A percentile compares a stretch with the other conserved stretches of the same genome.
Evolutionary conservation across 2,113 vertebrate species (phyloP).

Genomic region (Equus przewalskii): DNA sequence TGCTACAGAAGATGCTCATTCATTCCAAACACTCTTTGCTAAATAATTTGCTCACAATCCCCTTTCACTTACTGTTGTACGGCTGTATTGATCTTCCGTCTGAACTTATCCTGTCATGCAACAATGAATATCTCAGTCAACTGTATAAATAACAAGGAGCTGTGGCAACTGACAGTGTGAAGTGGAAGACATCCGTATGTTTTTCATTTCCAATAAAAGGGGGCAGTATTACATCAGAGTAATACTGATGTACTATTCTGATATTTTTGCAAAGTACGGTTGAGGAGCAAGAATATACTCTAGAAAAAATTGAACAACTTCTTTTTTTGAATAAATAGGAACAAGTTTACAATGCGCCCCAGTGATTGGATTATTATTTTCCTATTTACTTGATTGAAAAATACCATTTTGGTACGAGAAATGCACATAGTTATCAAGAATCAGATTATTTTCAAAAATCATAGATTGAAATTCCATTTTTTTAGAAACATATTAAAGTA

Average conservation of each 20-base stretch:
- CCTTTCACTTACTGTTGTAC: conserved; percentile 82
- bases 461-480: conserved; percentile 46
- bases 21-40: conserved; percentile 36
- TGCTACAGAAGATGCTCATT: conserved; percentile 51
- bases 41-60: conserved; percentile 81
- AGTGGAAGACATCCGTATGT: conserved; percentile 63
- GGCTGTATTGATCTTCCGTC: conserved; percentile 85
- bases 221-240: conserved; percentile 86
- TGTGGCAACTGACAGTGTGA: conserved; percentile 56
- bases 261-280: conserved; percentile 63
- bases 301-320: conserved; percentile 71
- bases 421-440: conserved; percentile 17
- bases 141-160: conserved; percentile 73
- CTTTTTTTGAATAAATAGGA: conserved; percentile 36
- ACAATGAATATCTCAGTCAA: conserved; percentile 79
- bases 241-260: conserved; percentile 73
- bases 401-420: conserved; percentile 47
- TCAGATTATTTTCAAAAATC: conserved; percentile 53
- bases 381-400: conserved; percentile 43
- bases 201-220: conserved; percentile 87
- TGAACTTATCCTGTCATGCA: conserved; percentile 83
- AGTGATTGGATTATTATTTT: conserved; percentile 17
- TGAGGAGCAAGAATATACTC: conserved; percentile 67
- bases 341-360: not conserved
- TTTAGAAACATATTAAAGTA: conserved; percentile 42